Evolutionary conservation across 2,888 invertebrate species (phyloP).

Genomic region (Tachina fera): DNA sequence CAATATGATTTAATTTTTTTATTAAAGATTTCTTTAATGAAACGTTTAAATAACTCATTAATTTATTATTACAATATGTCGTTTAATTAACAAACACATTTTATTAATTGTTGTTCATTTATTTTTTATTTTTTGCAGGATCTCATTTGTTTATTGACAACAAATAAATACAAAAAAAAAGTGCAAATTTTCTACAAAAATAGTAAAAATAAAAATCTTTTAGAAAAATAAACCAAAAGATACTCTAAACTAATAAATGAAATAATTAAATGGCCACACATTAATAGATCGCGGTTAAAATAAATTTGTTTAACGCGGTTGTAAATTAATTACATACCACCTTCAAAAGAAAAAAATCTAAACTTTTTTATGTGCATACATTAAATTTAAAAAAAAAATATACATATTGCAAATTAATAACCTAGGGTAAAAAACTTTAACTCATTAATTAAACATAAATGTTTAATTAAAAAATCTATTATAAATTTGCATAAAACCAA

Average conservation of each 20-base stretch:
- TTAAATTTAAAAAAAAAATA: background rate
- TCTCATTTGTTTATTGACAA: conserved; percentile 50
- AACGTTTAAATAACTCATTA: conserved; percentile 26
- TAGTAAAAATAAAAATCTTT: conserved; percentile 20
- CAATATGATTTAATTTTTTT: background rate
- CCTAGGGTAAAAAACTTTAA: conserved; percentile 1
- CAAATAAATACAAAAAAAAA: conserved; percentile 32
- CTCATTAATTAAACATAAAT: conserved; percentile 39
- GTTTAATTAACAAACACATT: background rate
- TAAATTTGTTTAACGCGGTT: conserved; percentile 43
- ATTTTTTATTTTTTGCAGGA: conserved; percentile 49
- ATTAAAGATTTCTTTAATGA: background rate
- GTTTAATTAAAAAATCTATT: conserved; percentile 16
- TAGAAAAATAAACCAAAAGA: conserved; percentile 29
- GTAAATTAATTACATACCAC: conserved; percentile 40
- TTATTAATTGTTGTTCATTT: conserved; percentile 18
- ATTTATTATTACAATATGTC: background rate
- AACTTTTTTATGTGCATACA: background rate
- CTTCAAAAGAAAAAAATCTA: background rate
- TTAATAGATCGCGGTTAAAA: conserved; percentile 31
- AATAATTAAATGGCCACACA: background rate
- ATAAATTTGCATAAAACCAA: conserved; percentile 1
- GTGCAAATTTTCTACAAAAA: conserved; percentile 51
- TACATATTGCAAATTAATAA: conserved; percentile 8
- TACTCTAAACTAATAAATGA: background rate